Base-by-base conservation (phyloP, 2,797 vertebrate genomes). In the Enteromius paludinosus region DNA sequence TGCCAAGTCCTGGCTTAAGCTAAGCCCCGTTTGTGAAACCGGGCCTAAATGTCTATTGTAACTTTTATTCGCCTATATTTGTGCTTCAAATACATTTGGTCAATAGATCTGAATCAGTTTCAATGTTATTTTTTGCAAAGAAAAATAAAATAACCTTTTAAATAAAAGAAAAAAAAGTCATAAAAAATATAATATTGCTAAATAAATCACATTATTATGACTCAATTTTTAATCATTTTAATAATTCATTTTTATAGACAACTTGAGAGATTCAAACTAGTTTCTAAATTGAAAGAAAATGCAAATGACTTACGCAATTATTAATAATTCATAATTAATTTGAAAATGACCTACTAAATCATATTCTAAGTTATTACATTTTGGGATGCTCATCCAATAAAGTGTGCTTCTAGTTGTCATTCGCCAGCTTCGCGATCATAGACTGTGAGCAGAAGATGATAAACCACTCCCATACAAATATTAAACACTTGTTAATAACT, bases 401-500 rank as follows among this genome's bases (percentile, higher is more conserved):
- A 87, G 82, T 88, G 85, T 87, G 88, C 90, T 83, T 61, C 89
- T 89, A 90, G 86, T 86, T 82, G 78, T 54, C 81, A 77, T 84
- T 72, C 72, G 78, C 38, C 56, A 52, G 85, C 87, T 87, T 85
- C 75, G 69, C 82, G 83, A 81, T 84, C 88, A 83, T 79, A 89
- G 45, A 30, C 72, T 68, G 52, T 45, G 69, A 86, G 74, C 45
- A 88, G 88, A 90, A 88, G 82, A 89, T 86, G 91, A 90, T 89
- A 90, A 93, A 93, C 93, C 92, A 87, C 92, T 93, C 90, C 93
- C 91, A 92, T 93, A 94, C 90, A 95, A 93, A 95, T 94, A 96
- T 96, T 94, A 96, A 96, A 94, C 93, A 92, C 95, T 95, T 94
- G 92, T 95, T 96, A 95, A 94, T 96, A 95, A 94, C 91, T 93